Percentiles rank a stretch among this genome's conserved stretches.
These are phyloP conservation scores for Troides helena DNA, from an alignment of 2,888 invertebrate species.

Conservation along the genomic window DNA sequence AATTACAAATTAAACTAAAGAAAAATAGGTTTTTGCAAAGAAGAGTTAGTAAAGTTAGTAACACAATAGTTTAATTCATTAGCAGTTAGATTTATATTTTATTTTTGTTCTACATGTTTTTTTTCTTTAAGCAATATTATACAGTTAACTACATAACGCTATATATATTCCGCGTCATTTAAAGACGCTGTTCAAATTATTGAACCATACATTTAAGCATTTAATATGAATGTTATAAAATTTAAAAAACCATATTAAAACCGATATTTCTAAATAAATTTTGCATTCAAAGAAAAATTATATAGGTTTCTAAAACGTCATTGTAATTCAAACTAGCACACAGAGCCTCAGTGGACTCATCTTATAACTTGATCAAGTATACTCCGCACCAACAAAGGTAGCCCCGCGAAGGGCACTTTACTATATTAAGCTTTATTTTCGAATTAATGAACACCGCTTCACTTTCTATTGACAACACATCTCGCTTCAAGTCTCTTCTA, in stretches of 20 bases:
- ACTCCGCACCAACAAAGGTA: conserved; percentile 6
- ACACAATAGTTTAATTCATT: no score
- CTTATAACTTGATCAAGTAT: conserved; percentile 26
- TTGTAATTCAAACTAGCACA: not conserved
- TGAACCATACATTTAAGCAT: not conserved
- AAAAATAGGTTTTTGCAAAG: no score
- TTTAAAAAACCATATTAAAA: no score
- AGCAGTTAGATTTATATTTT: no score
- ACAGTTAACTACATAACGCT: no score
- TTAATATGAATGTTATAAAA: no score
- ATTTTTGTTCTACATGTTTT: no score
- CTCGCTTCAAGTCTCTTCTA: not conserved
- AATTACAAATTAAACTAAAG: no score
- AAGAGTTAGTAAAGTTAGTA: no score
- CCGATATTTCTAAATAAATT: no score
- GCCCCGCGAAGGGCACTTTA: conserved; percentile 25
- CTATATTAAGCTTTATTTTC: conserved; percentile 24
- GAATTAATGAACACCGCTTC: conserved; percentile 27
- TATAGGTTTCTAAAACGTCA: not conserved
- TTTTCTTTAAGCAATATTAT: no score
- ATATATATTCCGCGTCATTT: not conserved
- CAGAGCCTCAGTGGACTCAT: conserved; percentile 2
- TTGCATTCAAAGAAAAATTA: not conserved
- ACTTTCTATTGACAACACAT: conserved; percentile 14
- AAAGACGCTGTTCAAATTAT: not conserved